Base-by-base conservation (phyloP, 2,797 vertebrate species). In the Xiphorhynchus erythropygius region DNA sequence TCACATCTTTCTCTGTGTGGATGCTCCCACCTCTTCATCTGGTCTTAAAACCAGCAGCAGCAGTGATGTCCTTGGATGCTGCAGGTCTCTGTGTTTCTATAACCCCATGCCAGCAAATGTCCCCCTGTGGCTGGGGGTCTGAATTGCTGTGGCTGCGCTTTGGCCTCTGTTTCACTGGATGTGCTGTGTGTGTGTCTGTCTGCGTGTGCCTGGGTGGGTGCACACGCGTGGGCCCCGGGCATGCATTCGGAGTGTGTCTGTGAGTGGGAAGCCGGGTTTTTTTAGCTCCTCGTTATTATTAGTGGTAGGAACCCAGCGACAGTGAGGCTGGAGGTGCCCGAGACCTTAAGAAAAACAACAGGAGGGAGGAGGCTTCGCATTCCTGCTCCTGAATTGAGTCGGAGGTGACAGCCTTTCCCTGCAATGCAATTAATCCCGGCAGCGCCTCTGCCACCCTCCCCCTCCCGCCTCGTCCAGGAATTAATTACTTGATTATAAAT, bases 401-500 rank as follows among this genome's bases (percentile, higher is more conserved):
- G 87, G 96, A 97, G 95, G 93, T 95, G 90, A 94, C 88, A 86
- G 93, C 79, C 90, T 94, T 97, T 95, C 93, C 85, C 93, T 93
- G 83, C 84, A 86, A 86, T 76, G 83, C 94, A 93, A 92, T 94
- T 96, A 97, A 97, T 96, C 94, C 92, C 47, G 0, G 93, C 93
- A 94, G 92, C 3, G 86, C 92, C 80, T 94, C 88, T 96, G 84
- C 84, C 79, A 50, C 94, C 90, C 88, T 90, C 94, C 95, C 94
- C 94, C 87, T 93, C 93, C 84, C 5, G 81, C 93, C 93, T 94
- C 56, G 25, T 92, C 92, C 93, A 95, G 94, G 96, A 97, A 97
- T 97, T 95, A 97, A 97, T 97, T 97, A 97, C 96, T 96, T 97
- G 96, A 96, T 97, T 97, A 97, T 96, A 96, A 96, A 97, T 96